Evolutionary conservation across 1,140 invertebrate species (phyloP).

Genomic region (Atta colombica): DNA sequence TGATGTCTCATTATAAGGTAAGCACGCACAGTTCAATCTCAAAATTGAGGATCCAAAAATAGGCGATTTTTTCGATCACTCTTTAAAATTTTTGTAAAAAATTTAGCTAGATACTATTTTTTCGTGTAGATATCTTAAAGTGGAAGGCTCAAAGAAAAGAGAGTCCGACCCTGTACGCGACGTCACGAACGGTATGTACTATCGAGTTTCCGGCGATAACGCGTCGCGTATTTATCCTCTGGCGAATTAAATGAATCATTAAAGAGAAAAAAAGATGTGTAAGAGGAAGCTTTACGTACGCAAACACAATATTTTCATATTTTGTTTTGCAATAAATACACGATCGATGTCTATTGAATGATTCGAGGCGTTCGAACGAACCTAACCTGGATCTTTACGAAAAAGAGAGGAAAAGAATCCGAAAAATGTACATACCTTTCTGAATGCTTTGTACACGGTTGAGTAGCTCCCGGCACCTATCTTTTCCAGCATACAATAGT

Average conservation of each 20-base stretch:
- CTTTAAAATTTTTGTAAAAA: too few species aligned
- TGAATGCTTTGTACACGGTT: slow-evolving; percentile 94
- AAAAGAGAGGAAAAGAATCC: background rate
- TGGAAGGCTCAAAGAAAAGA: background rate
- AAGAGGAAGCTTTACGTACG: background rate
- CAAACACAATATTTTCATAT: background rate
- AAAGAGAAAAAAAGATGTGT: background rate
- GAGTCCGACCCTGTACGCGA: background rate
- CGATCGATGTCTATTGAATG: background rate
- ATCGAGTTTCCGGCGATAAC: slow-evolving; percentile 19
- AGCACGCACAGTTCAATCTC: too few species aligned
- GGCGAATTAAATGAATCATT: background rate
- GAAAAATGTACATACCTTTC: slow-evolving; percentile 88
- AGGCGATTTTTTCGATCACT: too few species aligned
- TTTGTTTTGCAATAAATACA: background rate
- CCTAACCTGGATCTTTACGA: slow-evolving; percentile 1
- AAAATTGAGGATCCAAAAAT: too few species aligned
- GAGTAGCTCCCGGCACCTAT: slow-evolving; percentile 96
- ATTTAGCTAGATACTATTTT: too few species aligned
- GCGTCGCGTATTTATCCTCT: slow-evolving; percentile 5
- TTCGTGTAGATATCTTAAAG: background rate
- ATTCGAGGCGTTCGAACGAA: background rate
- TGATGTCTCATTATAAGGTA: too few species aligned
- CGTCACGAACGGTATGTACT: background rate
- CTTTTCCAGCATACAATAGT: slow-evolving; percentile 91